Conservation (phyloP, 2,797 vertebrate genomes). For the Sternotherus odoratus region DNA sequence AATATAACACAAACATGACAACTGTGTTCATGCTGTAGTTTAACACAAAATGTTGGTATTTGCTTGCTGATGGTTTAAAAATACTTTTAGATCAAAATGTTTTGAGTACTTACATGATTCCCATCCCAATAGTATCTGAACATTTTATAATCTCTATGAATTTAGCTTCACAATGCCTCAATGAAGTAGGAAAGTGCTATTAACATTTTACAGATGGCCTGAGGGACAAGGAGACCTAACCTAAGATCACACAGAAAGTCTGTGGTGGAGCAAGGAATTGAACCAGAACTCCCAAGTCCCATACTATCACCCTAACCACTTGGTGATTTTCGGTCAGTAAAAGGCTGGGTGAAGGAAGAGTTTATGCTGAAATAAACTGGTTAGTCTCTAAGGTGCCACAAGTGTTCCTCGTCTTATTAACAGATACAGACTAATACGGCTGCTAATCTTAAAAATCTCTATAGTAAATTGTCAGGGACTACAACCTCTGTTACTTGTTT, state of each 20-base stretch:
- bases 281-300: background rate
- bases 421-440: too few relatives aligned
- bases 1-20: background rate
- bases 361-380: too few relatives aligned
- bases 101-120: fast-evolving
- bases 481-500: background rate
- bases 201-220: background rate
- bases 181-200: background rate
- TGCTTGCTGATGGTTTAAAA: background rate
- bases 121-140: too few relatives aligned
- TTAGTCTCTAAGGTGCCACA: too few relatives aligned
- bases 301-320: background rate
- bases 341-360: too few relatives aligned
- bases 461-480: background rate
- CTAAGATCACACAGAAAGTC: background rate
- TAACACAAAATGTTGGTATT: background rate
- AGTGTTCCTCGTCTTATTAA: too few relatives aligned
- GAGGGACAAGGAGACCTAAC: background rate
- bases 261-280: background rate
- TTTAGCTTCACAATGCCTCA: too few relatives aligned
- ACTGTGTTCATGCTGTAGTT: fast-evolving
- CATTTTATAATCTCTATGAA: too few relatives aligned
- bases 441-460: too few relatives aligned
- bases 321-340: too few relatives aligned
- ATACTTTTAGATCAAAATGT: background rate